Evolutionary conservation across 2,888 invertebrate genomes (phyloP), one percentile per base, ranked within the genome.

Genomic region (Tiliacea aurago): DNA sequence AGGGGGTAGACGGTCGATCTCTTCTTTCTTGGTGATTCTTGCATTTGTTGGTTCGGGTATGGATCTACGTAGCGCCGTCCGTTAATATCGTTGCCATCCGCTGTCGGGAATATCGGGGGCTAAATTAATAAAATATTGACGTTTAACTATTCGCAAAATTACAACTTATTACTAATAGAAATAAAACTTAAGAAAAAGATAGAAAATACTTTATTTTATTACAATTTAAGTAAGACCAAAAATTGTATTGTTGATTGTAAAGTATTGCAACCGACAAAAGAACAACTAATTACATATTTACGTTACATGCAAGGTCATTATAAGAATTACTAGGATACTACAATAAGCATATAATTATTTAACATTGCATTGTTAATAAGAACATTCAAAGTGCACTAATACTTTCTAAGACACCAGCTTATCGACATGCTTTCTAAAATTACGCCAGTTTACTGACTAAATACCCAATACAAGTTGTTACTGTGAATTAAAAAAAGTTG

Each of bases 1-100:
- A 93, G 81, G 20, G 94, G 93, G 73, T 92, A 93, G 53, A 90
- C 85, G 0, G 95, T 92, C 0, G 95, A 95, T 66, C 96, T 89
- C 88, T 95, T 96, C 91, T 92, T 95, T 65, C 96, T 91, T 9
- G 95, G 96, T 11, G 95, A 93, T 37, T 96, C 96, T 85, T 95
- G 96, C 91, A 96, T 92, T 84, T 94, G 95, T 83, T 95, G 94
- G 59, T 89, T 93, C n/a, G 96, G 95, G 84, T 95, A 96, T 1
- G 96, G 95, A 82, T 96, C 96, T 87, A 96, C 95, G 87, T 93
- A 96, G 72, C 96, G 92, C 70, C 95, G 87, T 81, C 93, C 93
- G 76, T 90, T 95, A 92, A 95, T 93, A 91, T 96, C 95, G 91
- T 87, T 95, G 93, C 94, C 95, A 92, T 96, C 95, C 94, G 93